Base-by-base conservation (phyloP, 2,888 invertebrate species). In the Crocallis elinguaria region DNA sequence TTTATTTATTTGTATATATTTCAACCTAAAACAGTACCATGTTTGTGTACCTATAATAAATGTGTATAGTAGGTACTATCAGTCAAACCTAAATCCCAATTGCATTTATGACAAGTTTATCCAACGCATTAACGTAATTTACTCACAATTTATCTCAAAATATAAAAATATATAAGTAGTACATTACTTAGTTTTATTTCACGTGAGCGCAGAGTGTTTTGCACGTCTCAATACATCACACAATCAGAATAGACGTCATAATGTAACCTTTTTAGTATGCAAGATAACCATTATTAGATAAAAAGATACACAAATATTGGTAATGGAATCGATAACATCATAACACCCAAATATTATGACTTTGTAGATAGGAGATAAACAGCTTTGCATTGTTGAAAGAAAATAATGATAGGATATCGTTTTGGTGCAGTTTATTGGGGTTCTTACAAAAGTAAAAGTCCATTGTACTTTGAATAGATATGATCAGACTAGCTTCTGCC, bases 231-330 rank as follows among this genome's bases (percentile, higher is more conserved):
- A 11, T 13, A 42, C 36, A 37, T 43, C 25, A 25, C n/a, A n/a
- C n/a, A n/a, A n/a, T n/a, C n/a, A n/a, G n/a, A n/a, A n/a, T n/a
- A n/a, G n/a, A n/a, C n/a, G n/a, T 9, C 9, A 25, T 9, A 25
- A 1, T 7, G 41, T 41, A 32, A 48, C 48, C 25, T 33, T 30
- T 21, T 42, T 23, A 27, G n/a, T 38, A 12, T 17, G 25, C 19
- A 37, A 36, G 50, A 50, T 44, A 50, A 43, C 23, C 38, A 30
- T 16, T 39, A 44, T 25, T 35, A 2, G 51, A 45, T 51, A 45
- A 45, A 25, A 33, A 45, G 33, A 45, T 51, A 29, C 39, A 9
- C 39, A 39, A 39, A 45, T 38, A 44, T 29, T 39, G 33, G 16
- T 39, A 38, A 38, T 50, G 50, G 43, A 43, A 13, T 2, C 12